Conservation (phyloP, 1,140 invertebrate species). For the Eufriesea mexicana region DNA sequence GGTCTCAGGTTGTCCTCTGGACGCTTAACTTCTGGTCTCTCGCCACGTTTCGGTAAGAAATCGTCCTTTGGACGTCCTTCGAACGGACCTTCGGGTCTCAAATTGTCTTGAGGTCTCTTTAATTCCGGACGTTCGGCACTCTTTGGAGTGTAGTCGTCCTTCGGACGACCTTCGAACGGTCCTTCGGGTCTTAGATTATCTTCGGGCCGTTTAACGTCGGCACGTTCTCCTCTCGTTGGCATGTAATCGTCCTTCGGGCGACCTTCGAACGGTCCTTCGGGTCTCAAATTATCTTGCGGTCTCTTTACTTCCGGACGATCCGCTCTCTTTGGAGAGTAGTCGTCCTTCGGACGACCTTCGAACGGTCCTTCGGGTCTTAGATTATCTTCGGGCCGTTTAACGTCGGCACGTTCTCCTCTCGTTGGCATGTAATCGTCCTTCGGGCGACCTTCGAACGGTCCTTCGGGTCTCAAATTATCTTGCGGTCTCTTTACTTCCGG, state of each 20-base stretch:
- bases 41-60: conserved; percentile 47
- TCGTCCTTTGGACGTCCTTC: conserved; percentile 76
- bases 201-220: conserved; percentile 68
- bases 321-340: too few species aligned
- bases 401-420: conserved; percentile 63
- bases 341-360: too few species aligned
- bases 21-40: too few species aligned
- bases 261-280: too few species aligned
- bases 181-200: conserved; percentile 81
- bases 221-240: conserved; percentile 38
- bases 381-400: conserved; percentile 80
- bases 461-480: conserved; percentile 84
- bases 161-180: conserved; percentile 82
- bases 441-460: conserved; percentile 81
- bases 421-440: conserved; percentile 66
- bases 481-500: conserved; percentile 74
- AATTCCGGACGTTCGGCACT: conserved; percentile 66
- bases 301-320: too few species aligned
- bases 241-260: conserved; percentile 80
- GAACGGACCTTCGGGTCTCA: conserved; percentile 83
- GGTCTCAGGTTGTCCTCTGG: too few species aligned
- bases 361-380: conserved; percentile 76
- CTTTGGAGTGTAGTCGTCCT: conserved; percentile 54
- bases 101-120: conserved; percentile 82
- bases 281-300: too few species aligned